Base-by-base conservation (phyloP, 37 sponge, comb jelly and placozoan species). In the Oopsacas minuta region DNA sequence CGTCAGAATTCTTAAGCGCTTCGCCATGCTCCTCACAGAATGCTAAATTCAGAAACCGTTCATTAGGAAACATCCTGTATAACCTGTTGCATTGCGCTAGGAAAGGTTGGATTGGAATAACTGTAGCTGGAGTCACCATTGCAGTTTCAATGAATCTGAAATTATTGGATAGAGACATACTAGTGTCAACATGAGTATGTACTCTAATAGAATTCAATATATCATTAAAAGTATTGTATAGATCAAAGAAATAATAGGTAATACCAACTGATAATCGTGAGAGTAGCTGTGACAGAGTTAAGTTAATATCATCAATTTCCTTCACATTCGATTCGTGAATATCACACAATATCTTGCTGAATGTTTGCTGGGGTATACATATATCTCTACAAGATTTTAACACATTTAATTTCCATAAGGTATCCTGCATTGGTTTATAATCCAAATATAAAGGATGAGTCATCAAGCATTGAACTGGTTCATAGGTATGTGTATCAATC, bases 241-340 rank as follows among this genome's bases (percentile, higher is more conserved):
- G 1, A 61, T 61, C 75, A n/a, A 61, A 61, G 75, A 61, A 61
- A 61, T 61, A 61, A n/a, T 61, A 32, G 28, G 75, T 61, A 25
- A 32, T n/a, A 20, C 32, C 22, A 25, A 5, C 1, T 61, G 75
- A 61, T 7, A 61, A 7, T 61, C 3, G 49, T 42, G 15, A 42
- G 15, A 42, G 49, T 17, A 42, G 49, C 8, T 42, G 49, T 42
- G 49, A 42, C 15, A 42, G 49, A 17, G 49, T 42, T 17, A 42
- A 42, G 15, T 42, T 42, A 42, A 42, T 17, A 42, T 8, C 49
- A 42, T 42, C 15, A 42, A 42, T 42, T 17, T 42, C 15, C 15
- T 42, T 15, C 15, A 42, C 8, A 17, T 42, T 42, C 8, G 49
- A 8, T 17, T 42, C 12, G 8, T 8, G 15, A 17, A 42, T 17